Conservation (phyloP, 1,140 invertebrate species). For the Drosophila ogumai region DNA sequence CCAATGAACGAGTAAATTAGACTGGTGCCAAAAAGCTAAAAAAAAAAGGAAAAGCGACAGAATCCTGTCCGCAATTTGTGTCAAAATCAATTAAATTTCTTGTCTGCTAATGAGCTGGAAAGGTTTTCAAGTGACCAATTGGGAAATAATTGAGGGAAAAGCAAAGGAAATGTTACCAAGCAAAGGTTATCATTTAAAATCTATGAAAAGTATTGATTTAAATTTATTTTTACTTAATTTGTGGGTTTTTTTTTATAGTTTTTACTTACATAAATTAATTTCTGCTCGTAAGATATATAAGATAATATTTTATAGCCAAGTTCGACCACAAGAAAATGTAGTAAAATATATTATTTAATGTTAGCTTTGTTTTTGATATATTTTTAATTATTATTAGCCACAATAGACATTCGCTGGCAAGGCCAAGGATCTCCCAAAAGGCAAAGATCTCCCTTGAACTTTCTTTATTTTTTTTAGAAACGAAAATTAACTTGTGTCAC, state of each 20-base stretch:
- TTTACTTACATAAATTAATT: no score
- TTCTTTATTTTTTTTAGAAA: background rate
- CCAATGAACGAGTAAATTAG: constrained; percentile 55
- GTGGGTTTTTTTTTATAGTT: background rate
- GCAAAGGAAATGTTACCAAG: background rate
- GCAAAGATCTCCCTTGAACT: background rate
- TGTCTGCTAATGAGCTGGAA: constrained; percentile 4
- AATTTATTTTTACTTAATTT: background rate
- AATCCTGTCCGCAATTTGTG: constrained; percentile 11
- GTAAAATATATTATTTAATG: no score
- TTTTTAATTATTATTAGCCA: no score
- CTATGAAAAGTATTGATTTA: background rate
- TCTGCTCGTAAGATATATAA: no score
- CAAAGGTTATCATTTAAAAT: background rate
- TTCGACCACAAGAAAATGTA: no score
- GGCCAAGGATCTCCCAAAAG: background rate
- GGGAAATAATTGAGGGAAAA: background rate
- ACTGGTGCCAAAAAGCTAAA: constrained; percentile 12
- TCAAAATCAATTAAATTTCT: constrained; percentile 15
- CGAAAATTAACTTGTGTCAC: background rate
- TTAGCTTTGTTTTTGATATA: no score
- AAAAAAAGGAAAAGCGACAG: background rate
- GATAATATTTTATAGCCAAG: no score
- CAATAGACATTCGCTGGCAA: background rate
- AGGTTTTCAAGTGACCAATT: constrained; percentile 1